A percentile compares a stretch with the other conserved stretches of the same genome.
phyloP scores from a whole-genome alignment of 1,140 invertebrate species.

The Schmidtea mediterranea region DNA sequence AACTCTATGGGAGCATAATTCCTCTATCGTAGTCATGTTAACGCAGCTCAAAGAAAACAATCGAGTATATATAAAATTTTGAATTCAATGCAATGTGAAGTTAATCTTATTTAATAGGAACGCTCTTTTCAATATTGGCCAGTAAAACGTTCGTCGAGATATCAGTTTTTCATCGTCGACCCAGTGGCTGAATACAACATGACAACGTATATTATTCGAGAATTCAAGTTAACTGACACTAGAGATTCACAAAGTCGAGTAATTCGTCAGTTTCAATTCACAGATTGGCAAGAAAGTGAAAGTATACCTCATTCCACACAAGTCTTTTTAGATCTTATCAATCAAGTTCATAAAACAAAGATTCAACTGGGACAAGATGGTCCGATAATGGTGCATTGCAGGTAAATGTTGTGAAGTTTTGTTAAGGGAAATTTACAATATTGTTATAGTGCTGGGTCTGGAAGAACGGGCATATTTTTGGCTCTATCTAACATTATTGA shows the following conservation, averaged over 20 bases:
- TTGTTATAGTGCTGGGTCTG: constrained; percentile 26
- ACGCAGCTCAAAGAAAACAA: constrained; percentile 90
- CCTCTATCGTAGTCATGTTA: constrained; percentile 16
- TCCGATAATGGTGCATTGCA: constrained; percentile 94
- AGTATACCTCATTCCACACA: constrained; percentile 53
- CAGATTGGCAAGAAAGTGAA: constrained; percentile 17
- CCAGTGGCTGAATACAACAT: constrained; percentile 61
- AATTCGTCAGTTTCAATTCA: constrained; percentile 4
- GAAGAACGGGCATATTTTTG: constrained; percentile 88
- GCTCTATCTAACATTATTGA: constrained; percentile 84
- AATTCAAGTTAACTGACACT: constrained; percentile 63
- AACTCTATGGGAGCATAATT: constrained; percentile 99
- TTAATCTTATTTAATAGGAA: constrained; percentile 86
- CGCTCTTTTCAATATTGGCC: constrained; percentile 39
- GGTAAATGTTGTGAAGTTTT: constrained; percentile 31
- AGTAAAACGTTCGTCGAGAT: constrained; percentile 10
- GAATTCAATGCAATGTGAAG: no score
- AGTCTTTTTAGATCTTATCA: constrained; percentile 65
- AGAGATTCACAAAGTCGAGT: constrained; percentile 71
- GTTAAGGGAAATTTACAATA: not conserved
- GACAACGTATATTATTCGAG: constrained; percentile 86
- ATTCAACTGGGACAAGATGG: constrained; percentile 97
- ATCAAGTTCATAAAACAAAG: constrained; percentile 97
- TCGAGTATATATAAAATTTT: no score
- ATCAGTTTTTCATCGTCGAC: constrained; percentile 3